Evolutionary conservation across 2,113 vertebrate genomes (phyloP).

Genomic region (Cyanistes caeruleus): DNA sequence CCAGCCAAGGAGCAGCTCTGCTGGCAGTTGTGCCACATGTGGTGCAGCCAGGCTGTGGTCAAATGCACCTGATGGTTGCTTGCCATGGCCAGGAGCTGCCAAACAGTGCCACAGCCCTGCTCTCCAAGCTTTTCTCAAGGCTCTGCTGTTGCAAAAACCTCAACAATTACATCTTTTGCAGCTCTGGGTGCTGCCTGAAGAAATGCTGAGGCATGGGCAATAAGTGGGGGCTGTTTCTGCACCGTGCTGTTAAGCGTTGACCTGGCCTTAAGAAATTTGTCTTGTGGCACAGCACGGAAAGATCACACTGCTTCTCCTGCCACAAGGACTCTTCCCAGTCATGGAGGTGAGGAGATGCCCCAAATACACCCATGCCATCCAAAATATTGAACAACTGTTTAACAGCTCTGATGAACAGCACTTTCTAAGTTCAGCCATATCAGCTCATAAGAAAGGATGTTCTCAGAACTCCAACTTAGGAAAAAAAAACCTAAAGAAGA

Average conservation of each 20-base stretch:
- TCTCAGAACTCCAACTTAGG: neutral
- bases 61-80: fast-evolving
- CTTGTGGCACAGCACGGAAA: neutral
- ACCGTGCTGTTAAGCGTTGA: fast-evolving
- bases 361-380: no score
- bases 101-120: neutral
- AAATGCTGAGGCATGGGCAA: neutral
- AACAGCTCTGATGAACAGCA: neutral
- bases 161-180: neutral
- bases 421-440: neutral
- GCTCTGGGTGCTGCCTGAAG: neutral
- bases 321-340: neutral
- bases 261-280: neutral
- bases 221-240: neutral
- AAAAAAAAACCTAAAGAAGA: neutral
- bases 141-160: neutral
- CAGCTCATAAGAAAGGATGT: neutral
- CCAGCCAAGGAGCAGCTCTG: neutral
- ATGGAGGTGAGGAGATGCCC: neutral
- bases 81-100: neutral
- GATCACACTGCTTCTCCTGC: neutral
- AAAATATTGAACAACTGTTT: neutral
- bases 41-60: neutral
- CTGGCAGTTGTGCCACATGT: neutral
- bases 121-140: neutral